Base-by-base conservation (phyloP, 2,113 vertebrate genomes). In the Apteryx owenii region DNA sequence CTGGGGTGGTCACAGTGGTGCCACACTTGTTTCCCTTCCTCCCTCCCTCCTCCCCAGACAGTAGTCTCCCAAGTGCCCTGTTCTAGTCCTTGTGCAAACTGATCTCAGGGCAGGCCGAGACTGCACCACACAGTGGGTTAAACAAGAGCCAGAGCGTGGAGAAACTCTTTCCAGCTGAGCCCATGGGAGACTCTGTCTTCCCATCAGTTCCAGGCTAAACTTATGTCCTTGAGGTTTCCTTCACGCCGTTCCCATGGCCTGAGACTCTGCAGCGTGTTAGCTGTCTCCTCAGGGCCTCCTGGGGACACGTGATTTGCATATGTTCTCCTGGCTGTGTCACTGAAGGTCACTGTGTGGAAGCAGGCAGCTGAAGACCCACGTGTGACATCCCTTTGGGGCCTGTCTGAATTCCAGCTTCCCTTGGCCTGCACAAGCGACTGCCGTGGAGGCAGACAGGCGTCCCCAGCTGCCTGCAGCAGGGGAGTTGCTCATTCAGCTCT, bases 221-320 rank as follows among this genome's bases (percentile, higher is more conserved):
- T 68, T 36, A 15, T 88, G 62, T 78, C 53, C 80, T 61, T 86
- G 78, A 81, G 36, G 60, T 73, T 64, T 95, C 51, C 66, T 79
- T 93, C 22, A 1, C 8, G 13, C 58, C 29, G 54, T 98, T 99
- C 98, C 98, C 98, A 98, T 94, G 98, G 92, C 94, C 97, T 85
- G 81, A 81, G 90, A 12, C 60, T 89, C 79, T 88, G 88, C 61
- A 72, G 95, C 95, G 85, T 98, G 98, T 98, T 97, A 94, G 4
- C 76, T 97, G 95, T 91, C 97, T 98, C 93, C 76, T 61, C 8
- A 13, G 54, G 65, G 62, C 50, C 89, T 93, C 92, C 92, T 97
- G 97, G 95, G 92, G 69, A 8, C 81, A 90, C 40, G 14, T 4
- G 0, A 50, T 80, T 92, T 96, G 82, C 97, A 82, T 95, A 31